These are phyloP conservation scores for Chaenogobius annularis DNA, from an alignment of 2,113 vertebrate genomes.

Conservation along the genomic window DNA sequence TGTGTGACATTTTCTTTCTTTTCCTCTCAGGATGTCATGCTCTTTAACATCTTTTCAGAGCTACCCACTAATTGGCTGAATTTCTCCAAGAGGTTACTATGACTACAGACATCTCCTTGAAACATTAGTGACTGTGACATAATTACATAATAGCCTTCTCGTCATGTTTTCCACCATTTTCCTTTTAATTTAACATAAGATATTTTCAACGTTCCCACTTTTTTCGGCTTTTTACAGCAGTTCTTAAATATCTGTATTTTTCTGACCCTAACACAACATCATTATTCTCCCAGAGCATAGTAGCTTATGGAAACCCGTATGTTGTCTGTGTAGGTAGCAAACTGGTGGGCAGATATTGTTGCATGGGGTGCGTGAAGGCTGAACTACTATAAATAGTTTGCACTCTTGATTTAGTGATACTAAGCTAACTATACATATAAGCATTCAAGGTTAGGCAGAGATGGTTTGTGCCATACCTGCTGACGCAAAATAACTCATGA, in stretches of 20 bases:
- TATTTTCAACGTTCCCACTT: background rate
- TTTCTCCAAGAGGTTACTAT: conserved; percentile 48
- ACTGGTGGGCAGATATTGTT: conserved; percentile 35
- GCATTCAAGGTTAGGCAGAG: conserved; percentile 28
- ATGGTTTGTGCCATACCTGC: background rate
- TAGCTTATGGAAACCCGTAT: conserved; percentile 35
- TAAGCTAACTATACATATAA: conserved; percentile 9
- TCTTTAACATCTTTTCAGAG: conserved; percentile 43
- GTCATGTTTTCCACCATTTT: conserved; percentile 25
- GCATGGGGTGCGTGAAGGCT: conserved; percentile 16
- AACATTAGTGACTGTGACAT: conserved; percentile 42
- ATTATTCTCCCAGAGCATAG: conserved; percentile 33
- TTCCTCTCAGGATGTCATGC: conserved; percentile 18
- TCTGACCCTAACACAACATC: conserved; percentile 26
- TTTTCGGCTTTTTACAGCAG: background rate
- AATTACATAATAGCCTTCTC: conserved; percentile 36
- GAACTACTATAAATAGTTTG: conserved; percentile 39
- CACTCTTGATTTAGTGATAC: conserved; percentile 11
- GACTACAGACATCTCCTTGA: conserved; percentile 44
- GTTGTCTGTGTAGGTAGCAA: conserved; percentile 53
- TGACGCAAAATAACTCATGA: background rate
- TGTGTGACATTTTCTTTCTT: conserved; percentile 16
- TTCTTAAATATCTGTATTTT: conserved; percentile 1
- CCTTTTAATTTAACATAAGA: conserved; percentile 6
- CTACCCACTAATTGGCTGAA: conserved; percentile 51